Conservation (phyloP, 1,140 invertebrate species). For the Macrobrachium nipponense region DNA sequence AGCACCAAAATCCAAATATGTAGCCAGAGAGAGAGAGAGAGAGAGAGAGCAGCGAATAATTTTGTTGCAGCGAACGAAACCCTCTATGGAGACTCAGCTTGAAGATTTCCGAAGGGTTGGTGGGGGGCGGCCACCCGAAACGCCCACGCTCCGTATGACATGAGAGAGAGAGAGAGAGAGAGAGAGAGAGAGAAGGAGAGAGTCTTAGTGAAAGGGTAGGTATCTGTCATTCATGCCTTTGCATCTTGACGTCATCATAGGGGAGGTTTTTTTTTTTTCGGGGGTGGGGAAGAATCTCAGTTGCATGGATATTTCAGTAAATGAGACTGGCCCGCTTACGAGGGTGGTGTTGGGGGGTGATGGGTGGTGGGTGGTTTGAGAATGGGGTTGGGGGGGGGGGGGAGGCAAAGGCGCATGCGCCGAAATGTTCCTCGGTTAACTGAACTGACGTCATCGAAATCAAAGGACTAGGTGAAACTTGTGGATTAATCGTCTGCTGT, state of each 20-base stretch:
- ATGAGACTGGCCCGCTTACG: too few species aligned
- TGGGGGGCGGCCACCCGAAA: not conserved
- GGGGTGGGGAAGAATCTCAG: too few species aligned
- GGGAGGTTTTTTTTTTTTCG: too few species aligned
- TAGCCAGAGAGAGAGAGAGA: not conserved
- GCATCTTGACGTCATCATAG: not conserved
- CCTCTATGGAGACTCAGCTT: not conserved
- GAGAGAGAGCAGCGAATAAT: not conserved
- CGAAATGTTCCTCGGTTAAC: too few species aligned
- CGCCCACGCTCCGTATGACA: not conserved
- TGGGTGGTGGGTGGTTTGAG: too few species aligned
- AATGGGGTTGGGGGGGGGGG: too few species aligned
- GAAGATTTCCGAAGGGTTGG: not conserved
- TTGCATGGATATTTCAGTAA: too few species aligned
- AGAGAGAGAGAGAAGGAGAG: not conserved
- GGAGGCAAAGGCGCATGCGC: too few species aligned
- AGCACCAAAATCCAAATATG: not conserved
- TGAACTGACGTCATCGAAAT: too few species aligned
- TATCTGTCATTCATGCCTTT: not conserved
- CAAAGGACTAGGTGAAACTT: too few species aligned
- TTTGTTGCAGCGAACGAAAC: not conserved
- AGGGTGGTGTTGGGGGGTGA: too few species aligned
- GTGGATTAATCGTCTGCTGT: too few species aligned
- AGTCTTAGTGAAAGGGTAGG: not conserved
- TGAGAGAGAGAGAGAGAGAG: constrained; percentile 1